Conservation (phyloP, 2,888 invertebrate species). For the Plebejus melissa region DNA sequence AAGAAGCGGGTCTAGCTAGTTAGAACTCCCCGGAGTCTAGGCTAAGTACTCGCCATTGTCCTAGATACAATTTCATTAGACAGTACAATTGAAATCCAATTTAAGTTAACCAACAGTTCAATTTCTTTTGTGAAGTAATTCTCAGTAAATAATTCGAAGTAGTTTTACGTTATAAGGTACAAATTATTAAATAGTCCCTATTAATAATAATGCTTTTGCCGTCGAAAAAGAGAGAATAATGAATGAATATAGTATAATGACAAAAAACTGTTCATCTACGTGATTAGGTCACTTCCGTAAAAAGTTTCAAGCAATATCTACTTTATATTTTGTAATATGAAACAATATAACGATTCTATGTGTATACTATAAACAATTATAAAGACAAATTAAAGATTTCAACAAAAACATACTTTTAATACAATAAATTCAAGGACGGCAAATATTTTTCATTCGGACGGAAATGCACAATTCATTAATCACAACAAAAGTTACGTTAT, state of each 20-base stretch:
- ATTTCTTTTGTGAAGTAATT: neutral
- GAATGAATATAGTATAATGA: too few species aligned
- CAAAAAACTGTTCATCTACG: too few species aligned
- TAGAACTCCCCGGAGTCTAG: neutral
- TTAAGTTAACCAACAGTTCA: neutral
- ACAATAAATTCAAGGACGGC: neutral
- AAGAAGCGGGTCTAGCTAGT: neutral
- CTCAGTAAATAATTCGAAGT: neutral
- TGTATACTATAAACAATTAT: neutral
- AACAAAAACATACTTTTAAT: too few species aligned
- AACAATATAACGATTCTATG: neutral
- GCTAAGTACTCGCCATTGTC: neutral
- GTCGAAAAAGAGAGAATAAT: too few species aligned
- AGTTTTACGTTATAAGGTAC: neutral
- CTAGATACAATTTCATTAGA: slow-evolving; percentile 10
- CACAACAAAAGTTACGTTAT: neutral
- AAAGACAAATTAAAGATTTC: too few species aligned
- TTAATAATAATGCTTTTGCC: too few species aligned
- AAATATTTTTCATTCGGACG: neutral
- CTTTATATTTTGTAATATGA: too few species aligned
- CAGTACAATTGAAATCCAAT: neutral
- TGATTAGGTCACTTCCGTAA: too few species aligned
- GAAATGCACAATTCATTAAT: neutral
- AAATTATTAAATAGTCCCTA: too few species aligned
- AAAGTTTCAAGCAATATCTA: too few species aligned